phyloP scores from a whole-genome alignment of 2,113 vertebrate genomes.

The Oxygymnocypris stewartii region DNA sequence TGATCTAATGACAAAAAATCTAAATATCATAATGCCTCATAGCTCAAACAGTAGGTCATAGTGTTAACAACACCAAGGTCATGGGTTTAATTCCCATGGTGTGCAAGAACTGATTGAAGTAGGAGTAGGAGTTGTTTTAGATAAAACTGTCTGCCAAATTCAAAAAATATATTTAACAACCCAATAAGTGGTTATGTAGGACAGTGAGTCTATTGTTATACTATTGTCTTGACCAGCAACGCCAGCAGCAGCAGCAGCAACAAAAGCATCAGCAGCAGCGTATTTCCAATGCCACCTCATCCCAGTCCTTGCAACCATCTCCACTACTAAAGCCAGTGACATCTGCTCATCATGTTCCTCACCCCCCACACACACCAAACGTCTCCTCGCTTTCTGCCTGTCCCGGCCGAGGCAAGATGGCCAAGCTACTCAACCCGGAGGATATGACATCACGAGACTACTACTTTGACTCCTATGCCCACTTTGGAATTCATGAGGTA shows the following conservation, averaged over 20 bases:
- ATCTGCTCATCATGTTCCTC: slow-evolving; percentile 79
- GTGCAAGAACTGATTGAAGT: not conserved
- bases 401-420: slow-evolving; percentile 87
- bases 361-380: slow-evolving; percentile 69
- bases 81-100: not conserved
- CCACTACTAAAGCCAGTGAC: slow-evolving; percentile 82
- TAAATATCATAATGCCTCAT: too few species aligned
- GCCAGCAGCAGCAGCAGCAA: slow-evolving; percentile 20
- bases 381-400: slow-evolving; percentile 82
- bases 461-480: slow-evolving; percentile 97
- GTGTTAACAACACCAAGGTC: not conserved
- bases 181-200: not conserved
- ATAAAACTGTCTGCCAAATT: too few species aligned
- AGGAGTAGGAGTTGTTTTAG: not conserved
- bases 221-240: slow-evolving; percentile 8
- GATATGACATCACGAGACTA: slow-evolving; percentile 98
- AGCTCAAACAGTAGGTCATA: not conserved
- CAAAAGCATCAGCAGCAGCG: slow-evolving; percentile 59
- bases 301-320: slow-evolving; percentile 83
- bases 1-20: too few species aligned
- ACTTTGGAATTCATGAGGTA: slow-evolving; percentile 99
- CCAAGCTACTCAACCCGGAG: slow-evolving; percentile 91
- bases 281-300: slow-evolving; percentile 72
- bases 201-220: not conserved
- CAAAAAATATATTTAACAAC: too few species aligned